phyloP scores from a whole-genome alignment of 2,797 vertebrate genomes.

The Lepilemur septentrionalis region DNA sequence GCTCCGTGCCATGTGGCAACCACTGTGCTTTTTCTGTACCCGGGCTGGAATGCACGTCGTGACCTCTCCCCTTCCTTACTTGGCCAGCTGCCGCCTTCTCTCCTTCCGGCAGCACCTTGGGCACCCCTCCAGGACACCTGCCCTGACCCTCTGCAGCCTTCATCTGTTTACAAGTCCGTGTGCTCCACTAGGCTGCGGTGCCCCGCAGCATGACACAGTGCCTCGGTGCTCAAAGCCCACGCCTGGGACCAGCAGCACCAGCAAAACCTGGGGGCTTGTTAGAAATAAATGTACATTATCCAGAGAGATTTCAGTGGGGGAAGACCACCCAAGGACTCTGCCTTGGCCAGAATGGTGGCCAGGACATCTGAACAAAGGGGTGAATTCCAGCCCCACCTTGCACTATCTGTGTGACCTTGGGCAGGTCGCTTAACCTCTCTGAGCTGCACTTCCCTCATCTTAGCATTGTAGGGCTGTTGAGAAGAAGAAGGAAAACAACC shows the following conservation, averaged over 20 bases:
- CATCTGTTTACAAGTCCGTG: too few species aligned
- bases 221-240: not conserved
- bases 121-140: not conserved
- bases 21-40: not conserved
- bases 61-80: not conserved
- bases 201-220: too few species aligned
- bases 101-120: not conserved
- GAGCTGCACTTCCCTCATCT: not conserved
- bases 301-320: not conserved
- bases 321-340: not conserved
- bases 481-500: not conserved
- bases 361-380: not conserved
- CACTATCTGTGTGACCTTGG: not conserved
- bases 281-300: not conserved
- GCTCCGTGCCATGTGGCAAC: accelerated
- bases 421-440: not conserved
- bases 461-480: not conserved
- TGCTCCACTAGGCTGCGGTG: accelerated
- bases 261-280: not conserved
- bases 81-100: not conserved
- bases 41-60: accelerated
- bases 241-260: not conserved
- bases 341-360: not conserved
- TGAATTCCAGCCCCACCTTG: not conserved
- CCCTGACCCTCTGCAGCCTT: not conserved